phyloP scores from a whole-genome alignment of 2,888 invertebrate genomes.

The Gryllus longicercus region DNA sequence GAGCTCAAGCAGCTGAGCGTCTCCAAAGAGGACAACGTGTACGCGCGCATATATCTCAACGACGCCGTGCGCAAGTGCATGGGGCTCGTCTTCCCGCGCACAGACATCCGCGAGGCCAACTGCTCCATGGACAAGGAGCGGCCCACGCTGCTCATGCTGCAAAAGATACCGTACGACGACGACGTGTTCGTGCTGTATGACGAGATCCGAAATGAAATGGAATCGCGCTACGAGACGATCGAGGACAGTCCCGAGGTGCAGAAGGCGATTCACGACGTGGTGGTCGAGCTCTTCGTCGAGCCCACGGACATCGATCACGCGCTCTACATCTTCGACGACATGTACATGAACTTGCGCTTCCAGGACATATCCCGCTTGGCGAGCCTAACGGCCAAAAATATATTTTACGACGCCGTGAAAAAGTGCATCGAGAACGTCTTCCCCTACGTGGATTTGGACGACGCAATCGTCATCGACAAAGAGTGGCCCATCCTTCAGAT shows the following conservation, averaged over 20 bases:
- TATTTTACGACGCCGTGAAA: neutral
- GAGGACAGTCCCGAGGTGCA: too few species aligned
- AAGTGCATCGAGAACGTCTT: neutral
- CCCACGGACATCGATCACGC: too few species aligned
- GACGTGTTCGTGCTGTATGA: too few species aligned
- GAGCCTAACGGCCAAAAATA: neutral
- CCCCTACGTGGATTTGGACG: neutral
- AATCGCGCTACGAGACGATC: too few species aligned
- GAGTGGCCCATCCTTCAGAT: neutral
- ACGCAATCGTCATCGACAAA: neutral
- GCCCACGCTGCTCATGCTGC: neutral
- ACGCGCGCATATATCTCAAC: neutral
- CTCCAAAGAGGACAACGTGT: neutral
- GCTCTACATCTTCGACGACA: too few species aligned
- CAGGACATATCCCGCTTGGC: neutral
- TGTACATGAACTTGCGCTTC: too few species aligned
- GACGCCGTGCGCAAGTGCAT: neutral
- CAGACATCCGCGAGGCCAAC: neutral
- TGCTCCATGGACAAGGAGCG: neutral
- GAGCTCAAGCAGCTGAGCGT: neutral
- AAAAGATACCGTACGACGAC: neutral
- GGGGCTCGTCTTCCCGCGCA: neutral
- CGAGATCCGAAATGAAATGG: too few species aligned
- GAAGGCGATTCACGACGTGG: too few species aligned
- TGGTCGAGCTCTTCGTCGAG: too few species aligned